Base-by-base conservation (phyloP, 1,140 invertebrate genomes). In the Lasioglossum baleicum region DNA sequence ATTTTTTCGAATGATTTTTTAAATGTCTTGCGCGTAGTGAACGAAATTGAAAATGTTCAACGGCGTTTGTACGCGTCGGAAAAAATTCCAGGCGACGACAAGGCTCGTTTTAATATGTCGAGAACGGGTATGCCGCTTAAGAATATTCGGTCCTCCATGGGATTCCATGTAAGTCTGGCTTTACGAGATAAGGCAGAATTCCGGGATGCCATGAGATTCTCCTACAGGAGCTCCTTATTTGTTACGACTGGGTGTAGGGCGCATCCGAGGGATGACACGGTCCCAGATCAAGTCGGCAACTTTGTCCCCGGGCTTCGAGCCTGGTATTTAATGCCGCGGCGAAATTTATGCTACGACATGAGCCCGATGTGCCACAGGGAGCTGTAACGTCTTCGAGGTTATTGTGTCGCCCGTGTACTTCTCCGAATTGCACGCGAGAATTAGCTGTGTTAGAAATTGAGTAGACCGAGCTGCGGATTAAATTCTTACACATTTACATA, bases 141-240 rank as follows among this genome's bases (percentile, higher is more conserved):
- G 72, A 67, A 74, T 74, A 60, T 67, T 60, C 15, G 26, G 10
- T 5, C 11, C 13, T 13, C 13, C n/a, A 13, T 31, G 58, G 11
- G 26, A 71, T 64, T 65, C 7, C 15, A 8, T 40, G 26, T 48
- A 42, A 66, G 26, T 48, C 63, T 74, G 71, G 26, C 26, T 66
- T 80, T 51, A 61, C 44, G 53, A 66, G 71, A 79, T 74, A 79
- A 79, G 42, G 26, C 40, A 20, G 53, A 44, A 67, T 74, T 80
- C 42, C 64, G 42, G 42, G 15, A 61, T 48, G 63, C 26, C 22
- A 20, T 35, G 20, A 26, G 51, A 58, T 11, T 13, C 40, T 44
- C 42, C 42, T 26, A 48, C 51, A 22, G 20, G 31, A 22, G 35
- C 22, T 72, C 48, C 75, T 72, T 78, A 78, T 72, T 72, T 72